Conservation (phyloP, 2,797 vertebrate genomes). For the Podarcis siculus region DNA sequence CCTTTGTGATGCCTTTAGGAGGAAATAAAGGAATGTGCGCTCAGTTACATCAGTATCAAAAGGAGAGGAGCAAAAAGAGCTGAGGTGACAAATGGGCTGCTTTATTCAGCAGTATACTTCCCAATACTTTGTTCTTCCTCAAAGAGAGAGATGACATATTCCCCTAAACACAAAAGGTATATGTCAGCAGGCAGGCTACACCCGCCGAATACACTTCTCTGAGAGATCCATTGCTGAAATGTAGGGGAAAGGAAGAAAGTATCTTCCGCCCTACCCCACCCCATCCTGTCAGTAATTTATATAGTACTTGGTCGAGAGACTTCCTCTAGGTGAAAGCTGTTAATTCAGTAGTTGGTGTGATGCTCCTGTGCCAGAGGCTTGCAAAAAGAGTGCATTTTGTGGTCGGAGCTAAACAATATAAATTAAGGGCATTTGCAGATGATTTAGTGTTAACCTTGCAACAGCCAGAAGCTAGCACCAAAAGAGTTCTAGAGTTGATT, state of each 20-base stretch:
- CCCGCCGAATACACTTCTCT: not conserved
- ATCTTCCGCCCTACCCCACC: not conserved
- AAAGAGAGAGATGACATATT: not conserved
- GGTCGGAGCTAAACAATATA: too few relatives aligned
- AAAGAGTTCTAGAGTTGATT: too few relatives aligned
- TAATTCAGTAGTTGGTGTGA: not conserved
- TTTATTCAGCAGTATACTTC: not conserved
- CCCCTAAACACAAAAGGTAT: not conserved
- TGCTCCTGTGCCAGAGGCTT: not conserved
- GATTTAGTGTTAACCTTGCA: too few relatives aligned
- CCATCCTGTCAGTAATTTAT: not conserved
- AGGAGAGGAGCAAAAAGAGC: conserved; percentile 20
- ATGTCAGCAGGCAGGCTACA: not conserved
- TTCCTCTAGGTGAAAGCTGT: not conserved
- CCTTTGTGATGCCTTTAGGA: not conserved
- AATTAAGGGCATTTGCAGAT: too few relatives aligned
- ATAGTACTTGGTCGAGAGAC: not conserved
- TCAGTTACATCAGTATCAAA: conserved; percentile 21
- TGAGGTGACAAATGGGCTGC: not conserved
- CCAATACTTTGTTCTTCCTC: not conserved
- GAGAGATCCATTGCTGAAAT: not conserved
- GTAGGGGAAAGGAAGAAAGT: not conserved
- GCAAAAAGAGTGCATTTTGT: not conserved
- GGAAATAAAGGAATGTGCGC: not conserved
- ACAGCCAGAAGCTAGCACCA: too few relatives aligned